phyloP scores from a whole-genome alignment of 2,113 vertebrate genomes.

The Callionymus lyra region DNA sequence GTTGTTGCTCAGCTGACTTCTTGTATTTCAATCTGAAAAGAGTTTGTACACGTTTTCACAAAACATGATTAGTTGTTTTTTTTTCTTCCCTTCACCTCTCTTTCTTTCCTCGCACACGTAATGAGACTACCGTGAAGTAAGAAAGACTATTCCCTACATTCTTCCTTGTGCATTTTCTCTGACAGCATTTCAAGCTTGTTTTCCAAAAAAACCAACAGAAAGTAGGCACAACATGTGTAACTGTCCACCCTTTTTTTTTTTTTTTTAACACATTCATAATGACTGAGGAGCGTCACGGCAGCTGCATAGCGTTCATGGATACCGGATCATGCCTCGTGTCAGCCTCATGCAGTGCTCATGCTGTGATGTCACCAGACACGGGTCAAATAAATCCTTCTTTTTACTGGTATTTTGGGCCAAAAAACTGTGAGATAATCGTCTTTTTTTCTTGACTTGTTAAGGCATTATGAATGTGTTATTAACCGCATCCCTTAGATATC shows the following conservation, averaged over 20 bases:
- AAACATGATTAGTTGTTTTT: constrained; percentile 44
- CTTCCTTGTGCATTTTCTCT: no score
- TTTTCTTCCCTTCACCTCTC: constrained; percentile 23
- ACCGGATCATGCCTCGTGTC: constrained; percentile 43
- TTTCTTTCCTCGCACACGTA: constrained; percentile 26
- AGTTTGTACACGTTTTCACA: constrained; percentile 71
- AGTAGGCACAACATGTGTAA: constrained; percentile 40
- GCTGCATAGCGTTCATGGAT: constrained; percentile 45
- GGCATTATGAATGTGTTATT: constrained; percentile 62
- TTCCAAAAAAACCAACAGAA: constrained; percentile 25
- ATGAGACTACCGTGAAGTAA: constrained; percentile 31
- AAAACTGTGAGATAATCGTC: constrained; percentile 23
- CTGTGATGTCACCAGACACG: constrained; percentile 26
- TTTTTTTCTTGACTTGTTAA: constrained; percentile 27
- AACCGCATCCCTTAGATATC: constrained; percentile 26
- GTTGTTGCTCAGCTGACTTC: constrained; percentile 37
- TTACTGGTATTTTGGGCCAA: constrained; percentile 16
- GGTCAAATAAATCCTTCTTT: constrained; percentile 34
- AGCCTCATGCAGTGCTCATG: constrained; percentile 57
- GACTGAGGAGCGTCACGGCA: constrained; percentile 27
- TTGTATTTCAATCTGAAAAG: constrained; percentile 48
- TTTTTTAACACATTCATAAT: constrained; percentile 59
- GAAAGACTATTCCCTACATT: constrained; percentile 1
- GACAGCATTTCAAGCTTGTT: constrained; percentile 35
- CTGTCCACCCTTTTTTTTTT: background rate